Conservation (phyloP, 92 coral and sea anemone genomes). For the Pocillopora grandis region DNA sequence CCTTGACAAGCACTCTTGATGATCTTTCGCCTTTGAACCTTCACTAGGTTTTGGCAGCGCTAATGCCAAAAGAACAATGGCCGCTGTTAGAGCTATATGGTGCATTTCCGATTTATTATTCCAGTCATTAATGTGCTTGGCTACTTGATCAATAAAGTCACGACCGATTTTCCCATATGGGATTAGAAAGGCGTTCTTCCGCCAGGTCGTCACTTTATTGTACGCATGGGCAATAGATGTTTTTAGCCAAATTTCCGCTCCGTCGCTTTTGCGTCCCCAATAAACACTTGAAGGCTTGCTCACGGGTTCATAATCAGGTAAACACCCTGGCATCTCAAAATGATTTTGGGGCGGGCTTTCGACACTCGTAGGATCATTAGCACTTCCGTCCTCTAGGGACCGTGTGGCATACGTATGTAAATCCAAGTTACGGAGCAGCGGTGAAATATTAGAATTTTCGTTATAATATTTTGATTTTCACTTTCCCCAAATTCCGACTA, state of each 20-base stretch:
- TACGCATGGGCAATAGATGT: slow-evolving; percentile 25
- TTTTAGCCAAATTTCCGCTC: slow-evolving; percentile 19
- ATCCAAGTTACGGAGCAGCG: no score
- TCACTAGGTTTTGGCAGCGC: slow-evolving; percentile 35
- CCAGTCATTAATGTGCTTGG: slow-evolving; percentile 44
- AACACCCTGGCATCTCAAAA: slow-evolving; percentile 26
- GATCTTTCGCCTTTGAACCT: slow-evolving; percentile 39
- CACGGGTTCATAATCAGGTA: slow-evolving; percentile 38
- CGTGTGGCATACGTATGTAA: no score
- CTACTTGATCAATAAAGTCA: slow-evolving; percentile 17
- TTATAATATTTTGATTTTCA: no score
- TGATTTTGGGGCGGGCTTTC: no score
- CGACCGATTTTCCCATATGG: slow-evolving; percentile 12
- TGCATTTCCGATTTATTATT: slow-evolving; percentile 27
- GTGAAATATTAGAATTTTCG: no score
- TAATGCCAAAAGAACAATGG: slow-evolving; percentile 30
- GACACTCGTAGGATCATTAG: no score
- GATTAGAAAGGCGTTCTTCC: slow-evolving; percentile 38
- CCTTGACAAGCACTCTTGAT: slow-evolving; percentile 26
- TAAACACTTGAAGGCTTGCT: slow-evolving; percentile 34
- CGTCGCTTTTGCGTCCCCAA: slow-evolving; percentile 45
- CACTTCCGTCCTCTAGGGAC: no score
- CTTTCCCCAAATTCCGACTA: no score
- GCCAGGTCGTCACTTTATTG: slow-evolving; percentile 32
- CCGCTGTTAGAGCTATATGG: slow-evolving; percentile 25